phyloP scores from a whole-genome alignment of 2,888 invertebrate species.

The Cerceris ruficornis region DNA sequence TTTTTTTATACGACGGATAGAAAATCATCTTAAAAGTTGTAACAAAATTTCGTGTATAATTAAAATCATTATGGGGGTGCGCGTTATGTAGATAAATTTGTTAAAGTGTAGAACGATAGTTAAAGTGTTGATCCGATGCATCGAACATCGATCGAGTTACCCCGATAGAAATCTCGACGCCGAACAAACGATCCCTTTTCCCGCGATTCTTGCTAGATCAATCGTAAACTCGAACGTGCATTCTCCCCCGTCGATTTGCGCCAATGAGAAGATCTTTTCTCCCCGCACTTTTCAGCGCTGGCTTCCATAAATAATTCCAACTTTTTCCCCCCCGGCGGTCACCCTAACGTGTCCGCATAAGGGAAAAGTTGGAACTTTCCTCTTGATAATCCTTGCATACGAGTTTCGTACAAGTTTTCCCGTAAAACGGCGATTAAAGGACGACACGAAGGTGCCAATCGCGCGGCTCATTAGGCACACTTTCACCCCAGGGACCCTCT shows the following conservation, averaged over 20 bases:
- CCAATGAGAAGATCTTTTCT: constrained; percentile 53
- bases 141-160: constrained; percentile 28
- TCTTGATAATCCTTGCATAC: constrained; percentile 59
- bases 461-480: constrained; percentile 60
- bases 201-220: constrained; percentile 26
- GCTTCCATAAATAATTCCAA: constrained; percentile 55
- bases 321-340: constrained; percentile 23
- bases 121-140: no score
- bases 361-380: constrained; percentile 59
- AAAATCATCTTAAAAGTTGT: no score
- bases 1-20: no score
- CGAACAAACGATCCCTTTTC: constrained; percentile 25
- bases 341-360: constrained; percentile 44
- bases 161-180: constrained; percentile 13
- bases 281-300: constrained; percentile 12
- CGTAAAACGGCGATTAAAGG: constrained; percentile 60
- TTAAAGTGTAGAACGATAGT: no score
- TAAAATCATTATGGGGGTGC: no score
- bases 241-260: constrained; percentile 39
- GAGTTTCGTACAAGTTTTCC: constrained; percentile 61
- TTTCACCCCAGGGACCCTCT: constrained; percentile 49
- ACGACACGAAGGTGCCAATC: constrained; percentile 58
- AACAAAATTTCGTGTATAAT: no score
- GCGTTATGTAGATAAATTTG: no score
- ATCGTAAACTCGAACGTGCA: constrained; percentile 29